Conservation (phyloP, 2,888 invertebrate genomes). For the Eristalis tenax region DNA sequence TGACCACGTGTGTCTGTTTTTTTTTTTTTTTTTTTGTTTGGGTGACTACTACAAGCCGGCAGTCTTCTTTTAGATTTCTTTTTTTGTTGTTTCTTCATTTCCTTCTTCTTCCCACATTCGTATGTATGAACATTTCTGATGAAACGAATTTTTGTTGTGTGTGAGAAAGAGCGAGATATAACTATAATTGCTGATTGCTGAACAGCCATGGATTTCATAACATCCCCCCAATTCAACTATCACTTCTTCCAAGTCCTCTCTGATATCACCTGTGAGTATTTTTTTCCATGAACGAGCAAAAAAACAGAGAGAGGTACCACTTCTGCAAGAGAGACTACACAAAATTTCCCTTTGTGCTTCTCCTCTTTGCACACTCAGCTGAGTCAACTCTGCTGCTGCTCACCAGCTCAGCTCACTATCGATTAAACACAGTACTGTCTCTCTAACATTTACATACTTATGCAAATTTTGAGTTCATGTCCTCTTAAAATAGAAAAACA, state of each 20-base stretch:
- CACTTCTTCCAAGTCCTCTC: neutral
- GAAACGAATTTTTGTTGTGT: neutral
- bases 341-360: neutral
- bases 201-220: conserved; percentile 2
- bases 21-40: conserved; percentile 37
- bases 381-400: neutral
- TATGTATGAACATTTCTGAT: neutral
- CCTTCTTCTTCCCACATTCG: neutral
- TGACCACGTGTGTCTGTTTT: conserved; percentile 50
- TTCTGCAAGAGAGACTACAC: neutral
- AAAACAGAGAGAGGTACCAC: neutral
- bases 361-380: neutral
- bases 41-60: conserved; percentile 42
- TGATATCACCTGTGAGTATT: conserved; percentile 10
- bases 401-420: neutral
- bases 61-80: conserved; percentile 6
- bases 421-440: neutral
- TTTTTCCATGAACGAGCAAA: neutral
- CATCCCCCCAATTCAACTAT: neutral
- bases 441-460: neutral
- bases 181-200: conserved; percentile 16
- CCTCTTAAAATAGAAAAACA: conserved; percentile 37
- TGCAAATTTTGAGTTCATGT: conserved; percentile 30
- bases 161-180: neutral
- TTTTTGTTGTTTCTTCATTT: neutral